Base-by-base conservation (phyloP, 2,888 invertebrate species). In the Tipula lateralis region DNA sequence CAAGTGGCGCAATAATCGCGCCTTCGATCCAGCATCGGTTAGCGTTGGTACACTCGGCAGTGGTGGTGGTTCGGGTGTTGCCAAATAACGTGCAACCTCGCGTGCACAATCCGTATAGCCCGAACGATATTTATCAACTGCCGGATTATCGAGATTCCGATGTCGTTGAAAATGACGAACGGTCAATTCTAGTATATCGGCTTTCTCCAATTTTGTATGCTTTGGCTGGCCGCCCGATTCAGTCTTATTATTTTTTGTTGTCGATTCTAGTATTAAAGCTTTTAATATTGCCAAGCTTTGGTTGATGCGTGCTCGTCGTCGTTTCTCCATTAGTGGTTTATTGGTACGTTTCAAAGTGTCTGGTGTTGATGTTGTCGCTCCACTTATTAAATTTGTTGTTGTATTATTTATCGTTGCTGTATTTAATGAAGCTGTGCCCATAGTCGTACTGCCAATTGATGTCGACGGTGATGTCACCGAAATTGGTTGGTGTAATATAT, bases 131-230 rank as follows among this genome's bases (percentile, higher is more conserved):
- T 90, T 90, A 85, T 89, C 89, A n/a, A 89, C 88, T 44, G 88
- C 89, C 89, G 92, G 92, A 86, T 92, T 92, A 86, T 94, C 93
- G 39, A 94, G 90, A 86, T 93, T 93, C 86, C 94, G 92, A 88
- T 95, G 94, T 86, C 94, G 90, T 89, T 95, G 95, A 86, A 96
- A 93, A 89, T 96, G 95, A 85, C 95, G 92, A 84, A 96, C 96
- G 1, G 96, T 95, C 89, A 96, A 91, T 90, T 96, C 96, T 86
- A 96, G 90, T 87, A 96, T 96, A 90, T 96, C 96, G 16, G 90
- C 90, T 89, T 96, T 96, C 90, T 96, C 96, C 89, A 96, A 91
- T 90, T 96, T 96, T 86, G 95, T 94, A 88, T 96, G 95, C 88
- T 94, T 94, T 84, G 94, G 89, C 86, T 94, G 91, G 91, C 93